Evolutionary conservation across 1,140 invertebrate species (phyloP).

Genomic region (Zaprionus davidi): DNA sequence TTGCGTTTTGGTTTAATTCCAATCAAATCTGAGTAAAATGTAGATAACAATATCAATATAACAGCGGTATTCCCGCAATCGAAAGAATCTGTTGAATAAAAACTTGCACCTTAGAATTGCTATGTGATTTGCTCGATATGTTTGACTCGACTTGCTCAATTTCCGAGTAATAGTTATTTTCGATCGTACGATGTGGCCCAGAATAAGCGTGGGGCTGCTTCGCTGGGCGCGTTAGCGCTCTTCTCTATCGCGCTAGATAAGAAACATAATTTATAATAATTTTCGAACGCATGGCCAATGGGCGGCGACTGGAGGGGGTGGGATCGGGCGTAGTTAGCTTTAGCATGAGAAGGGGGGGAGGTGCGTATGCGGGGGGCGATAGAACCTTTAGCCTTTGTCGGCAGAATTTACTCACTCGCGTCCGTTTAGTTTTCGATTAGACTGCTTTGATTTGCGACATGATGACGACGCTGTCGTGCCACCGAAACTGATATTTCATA

Average conservation of each 20-base stretch:
- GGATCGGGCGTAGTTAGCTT: constrained; percentile 5
- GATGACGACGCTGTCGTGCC: constrained; percentile 60
- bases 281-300: constrained; percentile 71
- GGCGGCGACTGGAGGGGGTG: constrained; percentile 5
- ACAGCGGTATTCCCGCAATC: not conserved
- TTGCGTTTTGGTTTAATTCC: not conserved
- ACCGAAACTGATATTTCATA: constrained; percentile 69
- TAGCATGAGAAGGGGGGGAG: not conserved
- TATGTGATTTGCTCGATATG: not conserved
- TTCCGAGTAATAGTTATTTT: constrained; percentile 10
- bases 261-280: constrained; percentile 82
- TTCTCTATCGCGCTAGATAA: constrained; percentile 50
- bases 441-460: constrained; percentile 78
- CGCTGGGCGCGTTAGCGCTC: constrained; percentile 40
- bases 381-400: constrained; percentile 70
- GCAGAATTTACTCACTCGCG: constrained; percentile 72
- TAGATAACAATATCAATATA: not conserved
- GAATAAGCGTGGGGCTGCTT: not conserved
- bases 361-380: not conserved
- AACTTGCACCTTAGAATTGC: not conserved
- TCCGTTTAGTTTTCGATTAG: constrained; percentile 82
- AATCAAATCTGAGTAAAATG: not conserved
- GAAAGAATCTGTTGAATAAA: not conserved
- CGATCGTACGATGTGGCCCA: not conserved
- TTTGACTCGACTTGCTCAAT: not conserved